A percentile compares a stretch with the other conserved stretches of the same genome.
phyloP scores from a whole-genome alignment of 2,113 vertebrate genomes.

The Beaufortia kweichowensis region DNA sequence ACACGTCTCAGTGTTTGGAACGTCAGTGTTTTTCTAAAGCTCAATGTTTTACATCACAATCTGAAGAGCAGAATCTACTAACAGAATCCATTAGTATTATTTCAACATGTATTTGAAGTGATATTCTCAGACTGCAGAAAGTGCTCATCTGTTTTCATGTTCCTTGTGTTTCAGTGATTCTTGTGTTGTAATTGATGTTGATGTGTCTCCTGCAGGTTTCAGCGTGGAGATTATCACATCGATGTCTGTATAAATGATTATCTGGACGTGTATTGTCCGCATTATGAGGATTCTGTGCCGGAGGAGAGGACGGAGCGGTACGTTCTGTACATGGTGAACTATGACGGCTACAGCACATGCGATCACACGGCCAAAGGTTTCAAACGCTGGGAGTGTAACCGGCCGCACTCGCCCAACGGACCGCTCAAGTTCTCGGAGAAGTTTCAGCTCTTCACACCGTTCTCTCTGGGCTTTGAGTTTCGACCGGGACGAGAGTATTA shows the following conservation, averaged over 20 bases:
- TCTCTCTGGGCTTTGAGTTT: conserved; percentile 98
- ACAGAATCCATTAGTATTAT: too few species aligned
- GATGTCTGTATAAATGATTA: conserved; percentile 99
- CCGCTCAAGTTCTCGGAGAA: conserved; percentile 99
- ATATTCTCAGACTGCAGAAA: too few species aligned
- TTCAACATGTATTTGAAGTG: too few species aligned
- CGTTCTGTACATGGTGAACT: conserved; percentile 99
- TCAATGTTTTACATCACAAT: too few species aligned
- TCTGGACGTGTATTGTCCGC: conserved; percentile 97
- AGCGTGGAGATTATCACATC: conserved; percentile 93
- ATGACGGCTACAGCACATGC: conserved; percentile 96
- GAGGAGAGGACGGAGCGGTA: conserved; percentile 95
- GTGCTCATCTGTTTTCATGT: background rate
- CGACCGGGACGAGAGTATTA: conserved; percentile 97
- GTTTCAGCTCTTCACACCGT: conserved; percentile 99
- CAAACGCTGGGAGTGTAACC: conserved; percentile 99
- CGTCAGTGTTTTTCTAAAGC: background rate
- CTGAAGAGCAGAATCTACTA: too few species aligned
- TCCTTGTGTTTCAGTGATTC: background rate
- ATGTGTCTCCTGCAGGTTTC: conserved; percentile 78
- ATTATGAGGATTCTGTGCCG: conserved; percentile 92
- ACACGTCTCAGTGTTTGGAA: background rate
- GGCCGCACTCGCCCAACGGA: conserved; percentile 92
- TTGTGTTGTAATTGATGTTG: conserved; percentile 11
- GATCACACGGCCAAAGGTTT: conserved; percentile 98